Conservation (phyloP, 1,140 invertebrate species). For the Megalonaias nervosa region DNA sequence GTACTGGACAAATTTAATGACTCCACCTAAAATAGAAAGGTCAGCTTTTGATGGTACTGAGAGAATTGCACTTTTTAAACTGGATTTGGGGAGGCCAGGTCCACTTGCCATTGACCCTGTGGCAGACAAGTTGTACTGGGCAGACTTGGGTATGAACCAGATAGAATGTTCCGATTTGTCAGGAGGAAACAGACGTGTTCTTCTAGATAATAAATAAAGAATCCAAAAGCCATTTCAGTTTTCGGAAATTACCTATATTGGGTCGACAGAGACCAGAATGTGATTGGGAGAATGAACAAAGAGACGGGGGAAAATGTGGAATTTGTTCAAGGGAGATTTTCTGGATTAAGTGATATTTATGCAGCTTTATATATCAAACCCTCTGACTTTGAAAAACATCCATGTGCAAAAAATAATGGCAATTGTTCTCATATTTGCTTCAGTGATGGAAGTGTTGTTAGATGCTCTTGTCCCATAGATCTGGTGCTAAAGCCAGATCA, state of each 20-base stretch:
- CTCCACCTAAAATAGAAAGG: conserved; percentile 87
- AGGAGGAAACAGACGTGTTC: conserved; percentile 81
- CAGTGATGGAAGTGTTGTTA: conserved; percentile 79
- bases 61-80: conserved; percentile 52
- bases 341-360: conserved; percentile 77
- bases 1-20: conserved; percentile 88
- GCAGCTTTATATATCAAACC: conserved; percentile 64
- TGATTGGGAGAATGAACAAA: conserved; percentile 62
- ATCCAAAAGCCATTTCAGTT: conserved; percentile 96
- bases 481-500: conserved; percentile 60
- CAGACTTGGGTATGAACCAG: conserved; percentile 76
- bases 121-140: conserved; percentile 63
- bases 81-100: conserved; percentile 55
- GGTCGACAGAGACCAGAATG: conserved; percentile 93
- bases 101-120: conserved; percentile 65
- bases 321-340: conserved; percentile 71
- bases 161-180: conserved; percentile 78
- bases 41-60: conserved; percentile 76
- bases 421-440: conserved; percentile 97
- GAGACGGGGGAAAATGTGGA: conserved; percentile 48
- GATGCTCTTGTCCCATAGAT: conserved; percentile 67
- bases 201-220: conserved; percentile 79
- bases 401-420: conserved; percentile 59
- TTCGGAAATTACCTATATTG: conserved; percentile 96
- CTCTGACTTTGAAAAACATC: conserved; percentile 51